phyloP scores from a whole-genome alignment of 2,113 vertebrate species.

The Zosterops pallidus region DNA sequence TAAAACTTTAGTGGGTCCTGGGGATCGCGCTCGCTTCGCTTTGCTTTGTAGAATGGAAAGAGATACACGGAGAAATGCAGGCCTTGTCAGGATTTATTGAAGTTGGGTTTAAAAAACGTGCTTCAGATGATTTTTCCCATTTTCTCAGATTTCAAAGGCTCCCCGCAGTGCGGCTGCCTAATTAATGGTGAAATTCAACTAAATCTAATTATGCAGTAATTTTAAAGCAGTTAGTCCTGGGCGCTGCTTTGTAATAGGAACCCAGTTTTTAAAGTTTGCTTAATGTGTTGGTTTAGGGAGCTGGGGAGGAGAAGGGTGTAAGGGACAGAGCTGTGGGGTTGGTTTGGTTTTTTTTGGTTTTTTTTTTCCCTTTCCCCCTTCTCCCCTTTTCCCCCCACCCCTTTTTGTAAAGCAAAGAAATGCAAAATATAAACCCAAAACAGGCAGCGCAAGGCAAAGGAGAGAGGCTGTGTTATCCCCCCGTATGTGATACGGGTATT shows the following conservation, averaged over 20 bases:
- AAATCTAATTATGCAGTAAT: conserved; percentile 85
- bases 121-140: conserved; percentile 80
- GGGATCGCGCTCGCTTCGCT: conserved; percentile 30
- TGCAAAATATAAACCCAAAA: conserved; percentile 34
- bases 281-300: conserved; percentile 75
- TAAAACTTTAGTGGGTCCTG: conserved; percentile 38
- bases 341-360: neutral
- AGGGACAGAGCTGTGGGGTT: neutral
- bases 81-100: conserved; percentile 77
- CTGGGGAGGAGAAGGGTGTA: conserved; percentile 62
- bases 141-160: conserved; percentile 81
- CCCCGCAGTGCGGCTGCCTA: conserved; percentile 79
- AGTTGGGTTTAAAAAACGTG: conserved; percentile 75
- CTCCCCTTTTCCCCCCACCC: accelerated
- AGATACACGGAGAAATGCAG: conserved; percentile 67
- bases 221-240: conserved; percentile 82
- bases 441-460: neutral
- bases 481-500: conserved; percentile 40
- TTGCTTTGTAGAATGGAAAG: conserved; percentile 58
- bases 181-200: conserved; percentile 84
- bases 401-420: conserved; percentile 53
- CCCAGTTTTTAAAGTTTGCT: conserved; percentile 79
- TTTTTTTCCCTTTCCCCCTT: neutral
- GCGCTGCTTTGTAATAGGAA: conserved; percentile 80
- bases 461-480: conserved; percentile 1